These are phyloP conservation scores for Malurus leucopterus DNA, from an alignment of 2,797 vertebrate species.

Conservation along the genomic window DNA sequence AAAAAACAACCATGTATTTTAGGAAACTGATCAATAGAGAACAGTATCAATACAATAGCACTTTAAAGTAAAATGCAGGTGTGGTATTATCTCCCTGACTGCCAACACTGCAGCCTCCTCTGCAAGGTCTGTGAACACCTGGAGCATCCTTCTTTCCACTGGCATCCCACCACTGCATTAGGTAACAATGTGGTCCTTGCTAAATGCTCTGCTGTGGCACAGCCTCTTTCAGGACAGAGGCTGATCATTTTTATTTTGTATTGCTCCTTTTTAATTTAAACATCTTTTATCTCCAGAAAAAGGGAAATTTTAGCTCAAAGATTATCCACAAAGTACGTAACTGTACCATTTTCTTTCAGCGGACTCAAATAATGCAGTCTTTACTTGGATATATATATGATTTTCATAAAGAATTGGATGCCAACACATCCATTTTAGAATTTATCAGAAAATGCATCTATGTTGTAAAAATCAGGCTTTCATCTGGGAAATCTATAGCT, in stretches of 20 bases:
- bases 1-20: background rate
- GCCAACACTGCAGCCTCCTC: background rate
- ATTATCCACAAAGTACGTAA: background rate
- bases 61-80: background rate
- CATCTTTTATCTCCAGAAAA: background rate
- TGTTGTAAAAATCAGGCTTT: background rate
- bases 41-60: background rate
- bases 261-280: background rate
- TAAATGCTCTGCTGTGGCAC: background rate
- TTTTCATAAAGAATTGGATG: background rate
- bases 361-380: background rate
- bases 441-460: background rate
- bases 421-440: background rate
- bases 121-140: background rate
- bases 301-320: background rate
- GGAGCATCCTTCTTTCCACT: background rate
- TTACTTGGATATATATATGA: background rate
- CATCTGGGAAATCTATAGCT: background rate
- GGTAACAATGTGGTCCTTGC: background rate
- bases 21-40: background rate
- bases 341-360: background rate
- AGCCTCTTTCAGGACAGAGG: background rate
- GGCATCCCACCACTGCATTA: background rate
- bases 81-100: background rate
- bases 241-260: background rate